Percentiles rank a stretch among this genome's conserved stretches.
Evolutionary conservation across 2,113 vertebrate genomes (phyloP).

Genomic region (Neogale vison): DNA sequence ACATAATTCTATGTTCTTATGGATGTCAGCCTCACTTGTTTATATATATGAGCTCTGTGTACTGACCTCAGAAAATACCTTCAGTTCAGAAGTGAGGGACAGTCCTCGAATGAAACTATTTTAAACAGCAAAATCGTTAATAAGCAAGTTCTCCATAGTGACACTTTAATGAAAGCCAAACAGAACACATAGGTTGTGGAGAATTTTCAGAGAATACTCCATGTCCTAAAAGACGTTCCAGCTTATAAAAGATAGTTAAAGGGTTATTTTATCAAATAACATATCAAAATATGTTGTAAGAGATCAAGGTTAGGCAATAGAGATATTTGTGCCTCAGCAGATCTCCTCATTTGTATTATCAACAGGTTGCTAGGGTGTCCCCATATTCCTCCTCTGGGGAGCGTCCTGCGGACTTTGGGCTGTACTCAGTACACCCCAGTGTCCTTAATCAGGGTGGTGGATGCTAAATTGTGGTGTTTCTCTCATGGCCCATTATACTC

Average conservation of each 20-base stretch:
- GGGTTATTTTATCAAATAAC: not conserved
- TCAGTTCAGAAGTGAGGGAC: not conserved
- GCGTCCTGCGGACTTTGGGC: not conserved
- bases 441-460: not conserved
- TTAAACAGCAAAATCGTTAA: not conserved
- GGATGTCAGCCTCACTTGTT: not conserved
- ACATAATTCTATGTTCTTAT: not conserved
- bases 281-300: not conserved
- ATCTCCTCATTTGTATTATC: not conserved
- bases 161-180: not conserved
- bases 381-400: not conserved
- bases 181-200: not conserved
- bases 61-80: not conserved
- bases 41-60: not conserved
- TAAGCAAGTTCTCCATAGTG: not conserved
- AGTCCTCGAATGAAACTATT: not conserved
- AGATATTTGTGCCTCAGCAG: not conserved
- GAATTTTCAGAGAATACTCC: not conserved
- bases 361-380: not conserved
- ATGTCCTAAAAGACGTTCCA: not conserved
- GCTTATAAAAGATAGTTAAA: not conserved
- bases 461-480: not conserved
- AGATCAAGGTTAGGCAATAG: not conserved
- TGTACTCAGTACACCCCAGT: not conserved
- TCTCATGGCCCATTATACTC: not conserved